Evolutionary conservation across 2,888 invertebrate species (phyloP).

Genomic region (Papilio gigon): DNA sequence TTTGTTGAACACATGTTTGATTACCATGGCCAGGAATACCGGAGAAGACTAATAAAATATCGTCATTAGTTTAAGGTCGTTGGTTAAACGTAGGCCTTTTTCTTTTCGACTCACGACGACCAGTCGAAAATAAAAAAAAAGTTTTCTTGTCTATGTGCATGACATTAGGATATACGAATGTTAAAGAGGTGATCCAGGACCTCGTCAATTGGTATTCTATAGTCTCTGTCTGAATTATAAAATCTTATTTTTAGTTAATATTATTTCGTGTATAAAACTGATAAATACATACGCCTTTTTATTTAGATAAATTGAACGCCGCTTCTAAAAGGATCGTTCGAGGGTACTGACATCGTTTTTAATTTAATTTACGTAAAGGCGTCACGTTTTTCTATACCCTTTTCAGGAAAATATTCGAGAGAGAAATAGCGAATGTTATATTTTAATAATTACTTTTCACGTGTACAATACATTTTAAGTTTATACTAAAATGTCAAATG

Average conservation of each 20-base stretch:
- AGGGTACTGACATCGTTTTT: conserved; percentile 17
- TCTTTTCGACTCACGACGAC: no score
- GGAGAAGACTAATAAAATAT: no score
- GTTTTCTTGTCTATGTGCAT: no score
- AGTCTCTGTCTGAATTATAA: not conserved
- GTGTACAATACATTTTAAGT: not conserved
- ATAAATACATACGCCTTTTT: not conserved
- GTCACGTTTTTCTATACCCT: conserved; percentile 20
- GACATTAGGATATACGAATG: no score
- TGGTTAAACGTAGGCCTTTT: no score
- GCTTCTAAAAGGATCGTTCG: conserved; percentile 7
- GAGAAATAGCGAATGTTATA: not conserved
- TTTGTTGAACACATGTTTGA: not conserved
- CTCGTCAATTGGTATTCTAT: no score
- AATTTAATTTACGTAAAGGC: conserved; percentile 16
- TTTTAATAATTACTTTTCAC: not conserved
- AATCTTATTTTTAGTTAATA: not conserved
- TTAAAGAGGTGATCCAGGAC: no score
- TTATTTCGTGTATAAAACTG: not conserved
- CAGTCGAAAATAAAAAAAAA: no score
- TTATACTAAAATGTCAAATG: not conserved
- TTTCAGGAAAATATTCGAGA: not conserved
- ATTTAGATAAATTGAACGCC: conserved; percentile 12
- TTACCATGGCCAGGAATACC: no score
- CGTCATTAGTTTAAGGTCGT: no score